Percentiles rank a stretch among this genome's conserved stretches.
Conservation (phyloP, 2,797 vertebrate species). For the Artibeus lituratus region DNA sequence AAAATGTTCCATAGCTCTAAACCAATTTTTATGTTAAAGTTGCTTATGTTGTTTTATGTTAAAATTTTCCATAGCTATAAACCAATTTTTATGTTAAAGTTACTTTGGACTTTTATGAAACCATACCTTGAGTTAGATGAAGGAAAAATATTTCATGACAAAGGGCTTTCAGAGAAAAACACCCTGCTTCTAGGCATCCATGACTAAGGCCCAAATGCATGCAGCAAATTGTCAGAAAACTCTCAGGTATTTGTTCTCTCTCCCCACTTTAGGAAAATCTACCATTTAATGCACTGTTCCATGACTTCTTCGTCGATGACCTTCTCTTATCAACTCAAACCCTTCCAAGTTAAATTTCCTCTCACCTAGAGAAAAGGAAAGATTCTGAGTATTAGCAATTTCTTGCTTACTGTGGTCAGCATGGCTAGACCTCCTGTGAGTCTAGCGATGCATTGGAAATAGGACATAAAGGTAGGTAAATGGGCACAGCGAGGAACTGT, state of each 20-base stretch:
- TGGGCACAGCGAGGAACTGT: background rate
- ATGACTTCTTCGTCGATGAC: background rate
- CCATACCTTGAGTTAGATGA: background rate
- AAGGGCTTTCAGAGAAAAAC: background rate
- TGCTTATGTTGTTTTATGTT: background rate
- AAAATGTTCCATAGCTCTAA: background rate
- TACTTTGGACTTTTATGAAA: slow-evolving; percentile 3
- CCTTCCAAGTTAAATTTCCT: background rate
- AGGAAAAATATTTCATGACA: background rate
- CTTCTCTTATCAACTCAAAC: background rate
- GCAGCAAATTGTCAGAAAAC: background rate
- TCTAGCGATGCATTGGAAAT: background rate
- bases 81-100: background rate
- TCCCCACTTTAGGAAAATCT: background rate
- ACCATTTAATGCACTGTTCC: background rate
- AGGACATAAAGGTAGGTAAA: background rate
- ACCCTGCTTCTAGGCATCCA: background rate
- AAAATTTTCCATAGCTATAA: background rate
- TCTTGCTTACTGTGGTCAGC: background rate
- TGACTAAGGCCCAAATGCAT: background rate
- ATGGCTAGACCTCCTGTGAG: background rate
- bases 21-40: background rate
- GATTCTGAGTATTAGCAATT: background rate
- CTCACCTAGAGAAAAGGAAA: background rate
- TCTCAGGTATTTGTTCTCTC: background rate